phyloP scores from a whole-genome alignment of 2,797 vertebrate species.

The Anisognathus igniventris region DNA sequence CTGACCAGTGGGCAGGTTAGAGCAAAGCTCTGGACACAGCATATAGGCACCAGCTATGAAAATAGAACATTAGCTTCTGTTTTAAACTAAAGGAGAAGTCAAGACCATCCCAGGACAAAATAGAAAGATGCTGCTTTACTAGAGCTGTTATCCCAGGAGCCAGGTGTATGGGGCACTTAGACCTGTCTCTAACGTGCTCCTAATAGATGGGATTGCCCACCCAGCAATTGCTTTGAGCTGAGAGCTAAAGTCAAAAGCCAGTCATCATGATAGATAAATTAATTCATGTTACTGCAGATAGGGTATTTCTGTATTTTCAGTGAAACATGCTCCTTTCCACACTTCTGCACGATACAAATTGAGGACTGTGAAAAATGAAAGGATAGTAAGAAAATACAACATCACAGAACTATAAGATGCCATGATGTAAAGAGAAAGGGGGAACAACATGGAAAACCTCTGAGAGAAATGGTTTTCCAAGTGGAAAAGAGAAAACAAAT shows the following conservation, averaged over 20 bases:
- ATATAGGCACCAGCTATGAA: background rate
- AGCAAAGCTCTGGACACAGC: background rate
- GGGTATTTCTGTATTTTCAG: background rate
- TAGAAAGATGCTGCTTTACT: background rate
- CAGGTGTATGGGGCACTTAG: background rate
- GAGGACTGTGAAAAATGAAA: background rate
- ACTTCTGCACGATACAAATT: background rate
- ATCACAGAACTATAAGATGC: background rate
- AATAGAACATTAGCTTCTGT: rapidly evolving
- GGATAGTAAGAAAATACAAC: background rate
- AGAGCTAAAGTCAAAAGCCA: background rate
- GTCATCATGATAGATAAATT: background rate
- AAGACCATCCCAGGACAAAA: background rate
- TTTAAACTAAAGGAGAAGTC: background rate
- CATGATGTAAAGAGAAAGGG: background rate
- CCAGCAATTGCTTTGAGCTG: background rate
- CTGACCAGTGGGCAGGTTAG: background rate
- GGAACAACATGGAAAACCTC: background rate
- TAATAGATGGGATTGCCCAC: background rate
- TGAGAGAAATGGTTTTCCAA: background rate
- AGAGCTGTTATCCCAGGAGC: background rate
- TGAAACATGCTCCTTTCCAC: background rate
- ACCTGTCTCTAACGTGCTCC: no score
- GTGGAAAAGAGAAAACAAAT: background rate
- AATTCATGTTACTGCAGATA: background rate